Base-by-base conservation (phyloP, 2,888 invertebrate species). In the Mellilla xanthometata region DNA sequence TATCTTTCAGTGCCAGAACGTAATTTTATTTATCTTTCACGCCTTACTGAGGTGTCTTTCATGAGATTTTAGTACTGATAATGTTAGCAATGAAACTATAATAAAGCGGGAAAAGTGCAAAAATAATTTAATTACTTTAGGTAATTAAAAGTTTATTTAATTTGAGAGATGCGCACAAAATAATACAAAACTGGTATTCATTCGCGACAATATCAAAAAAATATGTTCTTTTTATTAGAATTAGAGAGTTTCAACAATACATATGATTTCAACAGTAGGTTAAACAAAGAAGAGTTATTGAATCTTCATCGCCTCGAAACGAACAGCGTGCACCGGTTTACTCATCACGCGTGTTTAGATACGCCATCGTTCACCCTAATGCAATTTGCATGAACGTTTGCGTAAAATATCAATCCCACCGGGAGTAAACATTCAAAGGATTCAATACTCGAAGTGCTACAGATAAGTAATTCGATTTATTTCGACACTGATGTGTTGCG, bases 291-390 rank as follows among this genome's bases (percentile, higher is more conserved):
- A n/a, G n/a, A n/a, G n/a, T n/a, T n/a, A n/a, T n/a, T n/a, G n/a
- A n/a, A n/a, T 31, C 30, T 36, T 36, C 26, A 40, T 36, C 28
- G 26, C 12, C 9, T 19, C 24, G 28, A 41, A 38, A 28, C 19
- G 28, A 33, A 29, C 15, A 12, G 28, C 19, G 28, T 29, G 24
- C 15, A 12, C 8, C 2, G 26, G 34, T 15, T 19, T 27, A 35
- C 31, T 19, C 12, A 26, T 34, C 10, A 12, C 19, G 6, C 33
- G 10, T 30, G 39, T 45, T 45, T 39, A 41, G 31, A 44, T 34
- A 44, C 32, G 19, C 12, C 31, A 53, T 48, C 39, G 40, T 39
- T 49, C 44, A 39, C 34, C 34, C 22, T 43, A 55, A 52, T 52
- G 42, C 40, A 33, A 40, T 45, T 36, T 22, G 24, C 15, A 12